A percentile compares a stretch with the other conserved stretches of the same genome.
phyloP scores from a whole-genome alignment of 2,113 vertebrate genomes.

The Erythrocebus patas region DNA sequence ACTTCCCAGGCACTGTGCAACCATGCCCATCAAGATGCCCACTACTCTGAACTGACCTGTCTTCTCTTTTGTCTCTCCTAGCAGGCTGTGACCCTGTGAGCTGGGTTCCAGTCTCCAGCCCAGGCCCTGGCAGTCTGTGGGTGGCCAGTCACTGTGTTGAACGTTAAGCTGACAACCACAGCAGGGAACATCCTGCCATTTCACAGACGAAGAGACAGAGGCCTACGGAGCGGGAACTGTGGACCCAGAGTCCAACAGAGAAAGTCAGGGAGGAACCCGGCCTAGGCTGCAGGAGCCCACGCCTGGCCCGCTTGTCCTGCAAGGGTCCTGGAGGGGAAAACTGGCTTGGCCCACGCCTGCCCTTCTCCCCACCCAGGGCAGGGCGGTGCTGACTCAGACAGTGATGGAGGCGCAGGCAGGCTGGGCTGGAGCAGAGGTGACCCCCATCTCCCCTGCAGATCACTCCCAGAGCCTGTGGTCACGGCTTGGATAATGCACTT shows the following conservation, averaged over 20 bases:
- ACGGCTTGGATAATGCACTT: constrained; percentile 41
- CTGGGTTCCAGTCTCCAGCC: not conserved
- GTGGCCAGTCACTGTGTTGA: not conserved
- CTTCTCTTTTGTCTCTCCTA: not conserved
- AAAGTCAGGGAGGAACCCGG: not conserved
- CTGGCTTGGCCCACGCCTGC: not conserved
- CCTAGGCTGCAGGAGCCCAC: not conserved
- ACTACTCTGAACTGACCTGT: not conserved
- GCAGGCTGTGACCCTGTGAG: not conserved
- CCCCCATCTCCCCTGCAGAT: constrained; percentile 15
- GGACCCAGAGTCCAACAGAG: not conserved
- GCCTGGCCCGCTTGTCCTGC: not conserved
- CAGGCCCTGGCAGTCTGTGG: not conserved
- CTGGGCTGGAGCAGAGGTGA: constrained; percentile 25
- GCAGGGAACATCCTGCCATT: not conserved
- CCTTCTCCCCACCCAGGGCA: not conserved
- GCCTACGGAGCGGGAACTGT: not conserved
- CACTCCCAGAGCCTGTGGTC: constrained; percentile 15
- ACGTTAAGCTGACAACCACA: not conserved
- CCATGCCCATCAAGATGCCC: accelerated
- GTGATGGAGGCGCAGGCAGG: not conserved
- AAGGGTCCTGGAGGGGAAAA: not conserved
- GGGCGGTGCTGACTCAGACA: constrained; percentile 41
- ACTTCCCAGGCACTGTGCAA: not conserved
- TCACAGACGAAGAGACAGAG: not conserved